Percentiles rank a stretch among this genome's conserved stretches.
phyloP scores from a whole-genome alignment of 1,140 invertebrate genomes.

The Procambarus virginalis region DNA sequence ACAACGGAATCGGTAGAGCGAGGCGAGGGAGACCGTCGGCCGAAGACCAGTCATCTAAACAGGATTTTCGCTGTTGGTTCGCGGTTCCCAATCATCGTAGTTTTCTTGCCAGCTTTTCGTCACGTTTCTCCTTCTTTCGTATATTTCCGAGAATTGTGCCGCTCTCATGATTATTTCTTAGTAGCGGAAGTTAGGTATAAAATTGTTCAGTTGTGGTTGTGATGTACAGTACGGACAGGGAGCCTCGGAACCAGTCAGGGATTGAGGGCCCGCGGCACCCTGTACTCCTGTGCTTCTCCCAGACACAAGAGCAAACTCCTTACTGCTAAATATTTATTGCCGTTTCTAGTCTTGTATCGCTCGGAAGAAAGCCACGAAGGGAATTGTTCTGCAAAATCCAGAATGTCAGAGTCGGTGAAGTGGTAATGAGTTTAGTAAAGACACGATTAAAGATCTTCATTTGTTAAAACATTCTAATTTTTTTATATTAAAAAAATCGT shows the following conservation, averaged over 20 bases:
- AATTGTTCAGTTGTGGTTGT: neutral
- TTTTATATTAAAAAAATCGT: neutral
- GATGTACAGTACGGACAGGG: too few relatives aligned
- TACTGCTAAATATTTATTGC: too few relatives aligned
- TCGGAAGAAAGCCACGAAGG: too few relatives aligned
- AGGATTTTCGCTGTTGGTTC: conserved; percentile 15
- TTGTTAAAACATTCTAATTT: too few relatives aligned
- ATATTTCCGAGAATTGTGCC: neutral
- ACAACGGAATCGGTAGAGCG: neutral
- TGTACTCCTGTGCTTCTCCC: too few relatives aligned
- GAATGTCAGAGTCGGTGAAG: neutral
- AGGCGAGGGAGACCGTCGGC: neutral
- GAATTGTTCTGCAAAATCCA: neutral
- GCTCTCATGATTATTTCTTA: neutral
- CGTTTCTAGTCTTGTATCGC: too few relatives aligned
- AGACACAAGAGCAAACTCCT: too few relatives aligned
- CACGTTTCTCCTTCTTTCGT: neutral
- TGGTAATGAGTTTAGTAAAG: neutral
- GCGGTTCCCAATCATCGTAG: neutral
- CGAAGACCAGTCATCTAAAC: conserved; percentile 37
- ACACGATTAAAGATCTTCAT: neutral
- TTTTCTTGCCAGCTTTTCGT: neutral
- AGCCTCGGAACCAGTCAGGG: neutral
- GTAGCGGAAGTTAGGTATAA: neutral
- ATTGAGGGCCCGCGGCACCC: too few relatives aligned